Evolutionary conservation across 2,797 vertebrate genomes (phyloP).

Genomic region (Eleutherodactylus coqui): DNA sequence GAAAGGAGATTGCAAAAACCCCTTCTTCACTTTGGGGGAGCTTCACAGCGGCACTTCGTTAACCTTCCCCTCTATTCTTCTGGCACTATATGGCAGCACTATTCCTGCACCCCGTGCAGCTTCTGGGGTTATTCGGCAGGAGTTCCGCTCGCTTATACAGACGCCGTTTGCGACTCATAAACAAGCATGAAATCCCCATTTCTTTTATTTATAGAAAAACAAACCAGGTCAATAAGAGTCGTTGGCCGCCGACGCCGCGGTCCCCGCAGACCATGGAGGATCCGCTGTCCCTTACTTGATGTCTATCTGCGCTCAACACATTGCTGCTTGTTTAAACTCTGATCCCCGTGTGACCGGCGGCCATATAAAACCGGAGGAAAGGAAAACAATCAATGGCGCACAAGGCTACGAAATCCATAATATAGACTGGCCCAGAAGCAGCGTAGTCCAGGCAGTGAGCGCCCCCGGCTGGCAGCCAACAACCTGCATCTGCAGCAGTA

Average conservation of each 20-base stretch:
- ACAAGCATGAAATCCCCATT: not conserved
- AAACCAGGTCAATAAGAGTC: not conserved
- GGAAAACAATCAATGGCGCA: slow-evolving; percentile 12
- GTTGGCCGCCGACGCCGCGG: too few species aligned
- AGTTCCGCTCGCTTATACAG: not conserved
- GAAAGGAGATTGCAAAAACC: too few species aligned
- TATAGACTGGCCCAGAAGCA: not conserved
- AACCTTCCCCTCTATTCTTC: too few species aligned
- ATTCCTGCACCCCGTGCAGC: not conserved
- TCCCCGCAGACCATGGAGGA: not conserved
- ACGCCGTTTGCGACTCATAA: not conserved
- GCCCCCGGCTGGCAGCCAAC: slow-evolving; percentile 97
- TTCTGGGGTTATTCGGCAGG: too few species aligned
- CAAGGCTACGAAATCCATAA: slow-evolving; percentile 24
- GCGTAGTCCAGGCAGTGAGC: slow-evolving; percentile 85
- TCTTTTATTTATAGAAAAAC: too few species aligned
- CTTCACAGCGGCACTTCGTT: too few species aligned
- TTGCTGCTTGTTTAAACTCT: slow-evolving; percentile 25
- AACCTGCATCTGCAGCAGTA: slow-evolving; percentile 78
- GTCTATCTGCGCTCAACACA: not conserved
- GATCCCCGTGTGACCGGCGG: slow-evolving; percentile 23
- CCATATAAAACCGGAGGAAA: not conserved
- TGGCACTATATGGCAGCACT: not conserved
- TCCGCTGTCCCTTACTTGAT: not conserved
- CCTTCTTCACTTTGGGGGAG: too few species aligned